Base-by-base conservation (phyloP, 2,113 vertebrate genomes). In the Ochotona princeps region DNA sequence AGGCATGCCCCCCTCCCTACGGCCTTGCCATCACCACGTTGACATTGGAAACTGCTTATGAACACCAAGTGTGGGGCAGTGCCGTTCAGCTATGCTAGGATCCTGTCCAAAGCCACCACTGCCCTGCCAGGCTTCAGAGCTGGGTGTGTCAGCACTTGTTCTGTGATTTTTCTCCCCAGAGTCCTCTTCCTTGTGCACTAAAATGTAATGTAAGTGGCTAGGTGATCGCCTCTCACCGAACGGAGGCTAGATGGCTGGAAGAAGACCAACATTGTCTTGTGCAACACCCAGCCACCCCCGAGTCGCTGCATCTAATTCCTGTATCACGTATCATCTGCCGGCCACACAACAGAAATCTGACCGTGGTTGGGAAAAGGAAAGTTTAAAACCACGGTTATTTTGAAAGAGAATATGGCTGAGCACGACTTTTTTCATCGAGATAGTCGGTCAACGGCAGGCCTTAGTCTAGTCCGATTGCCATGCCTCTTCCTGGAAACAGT, bases 281-380 rank as follows among this genome's bases (percentile, higher is more conserved):
- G 32, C 30, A 35, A 25, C 10, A 28, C 57, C 32, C 1, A 9
- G 21, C 81, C 78, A 79, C 7, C 25, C 74, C 60, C 85, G 92
- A 95, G 83, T 92, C 92, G 89, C 57, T 79, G 30, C 35, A 72
- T 76, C 35, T 2, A 12, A 7, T 86, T 72, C 21, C 54, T 70
- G n/a, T 8, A 26, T 21, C 35, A 5, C 6, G 0, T 60, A 23
- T 65, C 63, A 38, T 3, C 47, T 14, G 18, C 47, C 8, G 35
- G 26, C 88, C n/a, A 17, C 28, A 47, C 83, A 75, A 65, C 83
- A 76, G 67, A 51, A 30, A 49, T 47, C 38, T 89, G 81, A n/a
- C 66, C 4, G 2, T 38, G 25, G 8, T 70, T 28, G 76, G 32
- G 57, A n/a, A 65, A 60, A 21, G 25, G 51, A 51, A 83, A 72